Percentiles rank a stretch among this genome's conserved stretches.
These are phyloP conservation scores for Odobenus rosmarus DNA, from an alignment of 2,113 vertebrate genomes.

Conservation along the genomic window DNA sequence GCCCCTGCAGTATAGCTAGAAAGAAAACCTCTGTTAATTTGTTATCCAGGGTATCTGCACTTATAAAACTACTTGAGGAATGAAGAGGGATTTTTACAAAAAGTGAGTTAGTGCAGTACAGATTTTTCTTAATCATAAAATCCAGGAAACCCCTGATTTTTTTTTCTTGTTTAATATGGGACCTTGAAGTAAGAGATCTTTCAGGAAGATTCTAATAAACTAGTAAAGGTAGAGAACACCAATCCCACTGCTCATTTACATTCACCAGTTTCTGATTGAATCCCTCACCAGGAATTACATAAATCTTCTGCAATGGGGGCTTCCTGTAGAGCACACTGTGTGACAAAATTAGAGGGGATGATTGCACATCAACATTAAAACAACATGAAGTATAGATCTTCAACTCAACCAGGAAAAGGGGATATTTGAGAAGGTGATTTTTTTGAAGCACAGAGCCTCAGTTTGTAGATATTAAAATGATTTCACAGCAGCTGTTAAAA, in stretches of 20 bases:
- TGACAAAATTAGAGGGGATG: slow-evolving; percentile 70
- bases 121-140: slow-evolving; percentile 63
- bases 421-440: slow-evolving; percentile 45
- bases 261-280: slow-evolving; percentile 68
- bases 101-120: slow-evolving; percentile 38
- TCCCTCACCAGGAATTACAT: slow-evolving; percentile 46
- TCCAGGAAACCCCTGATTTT: slow-evolving; percentile 18
- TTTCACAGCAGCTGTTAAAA: slow-evolving; percentile 66
- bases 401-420: slow-evolving; percentile 46
- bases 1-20: not conserved
- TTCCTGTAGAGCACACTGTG: slow-evolving; percentile 58
- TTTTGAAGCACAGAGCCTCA: slow-evolving; percentile 46
- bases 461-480: slow-evolving; percentile 67
- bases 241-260: slow-evolving; percentile 70
- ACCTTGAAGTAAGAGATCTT: slow-evolving; percentile 37
- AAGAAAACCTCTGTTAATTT: slow-evolving; percentile 57
- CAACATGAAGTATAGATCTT: slow-evolving; percentile 65
- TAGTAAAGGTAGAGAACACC: slow-evolving; percentile 63
- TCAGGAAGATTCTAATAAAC: slow-evolving; percentile 64
- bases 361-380: slow-evolving; percentile 69
- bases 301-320: slow-evolving; percentile 68
- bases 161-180: slow-evolving; percentile 53
- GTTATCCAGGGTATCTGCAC: slow-evolving; percentile 23
- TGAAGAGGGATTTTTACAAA: slow-evolving; percentile 40
- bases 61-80: slow-evolving; percentile 48